A percentile compares a stretch with the other conserved stretches of the same genome.
These are phyloP conservation scores for Acridotheres tristis DNA, from an alignment of 2,797 vertebrate genomes.

Conservation along the genomic window DNA sequence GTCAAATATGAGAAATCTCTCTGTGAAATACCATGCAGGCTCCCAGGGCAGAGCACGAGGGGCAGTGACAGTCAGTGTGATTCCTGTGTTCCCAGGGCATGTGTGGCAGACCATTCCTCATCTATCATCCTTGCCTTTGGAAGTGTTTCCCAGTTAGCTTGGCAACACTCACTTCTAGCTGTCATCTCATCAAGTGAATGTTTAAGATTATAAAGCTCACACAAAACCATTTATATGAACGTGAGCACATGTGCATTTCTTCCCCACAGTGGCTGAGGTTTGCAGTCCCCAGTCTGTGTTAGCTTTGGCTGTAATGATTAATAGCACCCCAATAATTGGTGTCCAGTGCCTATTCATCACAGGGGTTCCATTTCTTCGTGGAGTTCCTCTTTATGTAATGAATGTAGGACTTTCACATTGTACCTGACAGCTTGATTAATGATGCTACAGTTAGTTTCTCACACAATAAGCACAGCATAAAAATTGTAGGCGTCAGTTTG, in stretches of 20 bases:
- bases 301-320: constrained; percentile 75
- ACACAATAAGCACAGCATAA: constrained; percentile 75
- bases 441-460: constrained; percentile 77
- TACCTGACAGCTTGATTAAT: constrained; percentile 81
- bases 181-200: constrained; percentile 11
- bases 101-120: neutral
- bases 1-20: neutral
- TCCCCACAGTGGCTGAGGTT: constrained; percentile 36
- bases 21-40: neutral
- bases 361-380: constrained; percentile 70
- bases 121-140: neutral
- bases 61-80: neutral
- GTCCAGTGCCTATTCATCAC: constrained; percentile 77
- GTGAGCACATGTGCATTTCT: neutral
- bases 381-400: constrained; percentile 75
- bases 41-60: neutral
- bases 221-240: neutral
- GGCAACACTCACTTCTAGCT: neutral
- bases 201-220: constrained; percentile 13
- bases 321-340: constrained; percentile 74
- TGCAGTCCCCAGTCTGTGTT: neutral
- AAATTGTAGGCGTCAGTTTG: constrained; percentile 75
- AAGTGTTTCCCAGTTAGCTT: neutral
- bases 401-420: constrained; percentile 68
- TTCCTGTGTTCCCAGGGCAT: neutral